Conservation (phyloP, 2,113 vertebrate species). For the Microcebus lehilahytsara region DNA sequence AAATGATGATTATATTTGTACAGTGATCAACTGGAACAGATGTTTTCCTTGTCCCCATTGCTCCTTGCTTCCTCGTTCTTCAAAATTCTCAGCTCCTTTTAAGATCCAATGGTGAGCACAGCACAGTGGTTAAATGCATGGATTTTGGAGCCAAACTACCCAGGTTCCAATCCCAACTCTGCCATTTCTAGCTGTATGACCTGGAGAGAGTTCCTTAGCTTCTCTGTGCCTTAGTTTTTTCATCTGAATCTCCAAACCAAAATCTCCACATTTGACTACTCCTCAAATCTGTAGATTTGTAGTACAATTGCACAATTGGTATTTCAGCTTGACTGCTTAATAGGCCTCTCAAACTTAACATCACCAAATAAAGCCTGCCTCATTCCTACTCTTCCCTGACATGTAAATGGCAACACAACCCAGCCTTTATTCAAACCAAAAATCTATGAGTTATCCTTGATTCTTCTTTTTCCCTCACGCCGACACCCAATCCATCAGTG, state of each 20-base stretch:
- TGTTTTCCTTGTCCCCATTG: not conserved
- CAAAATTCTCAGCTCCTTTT: conserved; percentile 24
- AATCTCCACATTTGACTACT: not conserved
- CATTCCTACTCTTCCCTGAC: not conserved
- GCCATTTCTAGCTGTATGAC: not conserved
- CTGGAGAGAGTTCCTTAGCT: not conserved
- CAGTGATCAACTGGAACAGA: not conserved
- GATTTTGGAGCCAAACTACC: not conserved
- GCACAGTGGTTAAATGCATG: not conserved
- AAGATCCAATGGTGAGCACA: not conserved
- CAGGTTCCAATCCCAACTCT: not conserved
- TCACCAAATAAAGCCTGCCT: not conserved
- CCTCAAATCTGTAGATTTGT: not conserved
- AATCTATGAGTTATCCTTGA: not conserved
- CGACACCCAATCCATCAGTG: not conserved
- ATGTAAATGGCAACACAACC: not conserved
- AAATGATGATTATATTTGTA: not conserved
- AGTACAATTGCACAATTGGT: not conserved
- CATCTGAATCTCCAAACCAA: not conserved
- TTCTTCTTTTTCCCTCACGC: not conserved
- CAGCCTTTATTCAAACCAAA: not conserved
- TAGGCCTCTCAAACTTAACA: not conserved
- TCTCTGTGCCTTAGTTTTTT: not conserved
- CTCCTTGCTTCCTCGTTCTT: not conserved
- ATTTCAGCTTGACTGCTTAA: not conserved